phyloP scores from a whole-genome alignment of 2,797 vertebrate genomes.

The Novumbra hubbsi region DNA sequence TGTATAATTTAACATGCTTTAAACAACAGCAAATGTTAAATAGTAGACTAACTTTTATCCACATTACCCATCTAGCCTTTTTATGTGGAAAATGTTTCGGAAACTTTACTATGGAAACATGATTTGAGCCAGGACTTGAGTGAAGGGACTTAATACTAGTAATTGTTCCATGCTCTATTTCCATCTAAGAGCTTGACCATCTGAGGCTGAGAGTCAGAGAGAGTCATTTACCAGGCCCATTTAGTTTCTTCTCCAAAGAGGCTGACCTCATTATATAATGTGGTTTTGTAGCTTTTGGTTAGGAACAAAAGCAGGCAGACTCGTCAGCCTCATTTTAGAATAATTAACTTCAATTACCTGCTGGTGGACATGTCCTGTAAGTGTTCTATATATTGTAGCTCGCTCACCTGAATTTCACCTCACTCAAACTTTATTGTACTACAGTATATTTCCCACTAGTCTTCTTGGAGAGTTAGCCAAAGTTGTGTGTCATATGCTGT shows the following conservation, averaged over 20 bases:
- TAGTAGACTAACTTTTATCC: neutral
- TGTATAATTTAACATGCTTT: neutral
- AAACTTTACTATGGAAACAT: neutral
- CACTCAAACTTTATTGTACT: neutral
- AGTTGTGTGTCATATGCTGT: neutral
- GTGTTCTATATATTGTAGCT: neutral
- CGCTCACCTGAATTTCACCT: neutral
- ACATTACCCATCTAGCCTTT: neutral
- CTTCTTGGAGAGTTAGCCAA: neutral
- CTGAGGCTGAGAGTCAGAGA: slow-evolving; percentile 9
- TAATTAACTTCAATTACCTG: slow-evolving; percentile 6
- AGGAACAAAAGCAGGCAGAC: slow-evolving; percentile 32
- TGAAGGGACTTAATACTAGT: neutral
- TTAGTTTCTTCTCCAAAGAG: slow-evolving; percentile 1
- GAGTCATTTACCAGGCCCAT: slow-evolving; percentile 13
- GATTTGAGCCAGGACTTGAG: neutral
- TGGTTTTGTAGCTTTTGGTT: slow-evolving; percentile 23
- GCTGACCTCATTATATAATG: slow-evolving; percentile 27
- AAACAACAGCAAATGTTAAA: neutral
- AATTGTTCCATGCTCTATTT: slow-evolving; percentile 6
- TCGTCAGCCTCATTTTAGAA: slow-evolving; percentile 18
- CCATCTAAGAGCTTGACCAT: slow-evolving; percentile 1
- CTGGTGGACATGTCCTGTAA: too few species aligned
- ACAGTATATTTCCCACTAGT: neutral
- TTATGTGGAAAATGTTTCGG: too few species aligned